Percentiles rank a stretch among this genome's conserved stretches.
These are phyloP conservation scores for Lingula anatina DNA, from an alignment of 2,888 invertebrate species.

Conservation along the genomic window DNA sequence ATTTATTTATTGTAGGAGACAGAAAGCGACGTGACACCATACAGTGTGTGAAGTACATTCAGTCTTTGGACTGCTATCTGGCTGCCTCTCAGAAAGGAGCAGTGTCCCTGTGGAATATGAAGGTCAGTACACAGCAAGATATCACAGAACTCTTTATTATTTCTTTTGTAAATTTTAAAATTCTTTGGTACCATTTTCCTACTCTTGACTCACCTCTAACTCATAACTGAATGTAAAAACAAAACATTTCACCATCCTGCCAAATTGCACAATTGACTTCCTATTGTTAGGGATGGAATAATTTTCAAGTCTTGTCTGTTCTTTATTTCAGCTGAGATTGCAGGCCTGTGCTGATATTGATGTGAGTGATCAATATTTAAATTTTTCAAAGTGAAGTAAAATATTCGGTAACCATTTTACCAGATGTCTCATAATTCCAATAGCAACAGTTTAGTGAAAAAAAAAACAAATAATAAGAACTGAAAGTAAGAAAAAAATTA, in stretches of 20 bases:
- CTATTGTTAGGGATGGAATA: too few species aligned
- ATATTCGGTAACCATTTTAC: too few species aligned
- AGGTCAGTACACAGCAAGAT: slow-evolving; percentile 22
- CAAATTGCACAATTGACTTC: too few species aligned
- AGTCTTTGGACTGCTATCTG: slow-evolving; percentile 36
- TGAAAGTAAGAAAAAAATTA: too few species aligned
- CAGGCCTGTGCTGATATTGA: slow-evolving; percentile 41
- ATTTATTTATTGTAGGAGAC: slow-evolving; percentile 28
- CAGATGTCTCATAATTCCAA: too few species aligned
- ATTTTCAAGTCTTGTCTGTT: background rate
- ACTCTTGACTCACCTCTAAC: too few species aligned
- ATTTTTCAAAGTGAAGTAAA: too few species aligned
- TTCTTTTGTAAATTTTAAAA: background rate
- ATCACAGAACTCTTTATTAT: background rate
- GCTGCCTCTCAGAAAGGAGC: slow-evolving; percentile 49
- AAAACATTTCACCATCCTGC: too few species aligned
- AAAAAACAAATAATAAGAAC: too few species aligned
- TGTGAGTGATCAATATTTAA: slow-evolving; percentile 38
- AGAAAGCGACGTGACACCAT: slow-evolving; percentile 42
- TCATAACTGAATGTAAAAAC: too few species aligned
- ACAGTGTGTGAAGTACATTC: slow-evolving; percentile 38
- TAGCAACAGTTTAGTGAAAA: too few species aligned
- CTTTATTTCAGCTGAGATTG: slow-evolving; percentile 28
- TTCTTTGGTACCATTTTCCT: background rate
- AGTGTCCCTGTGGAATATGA: slow-evolving; percentile 41